Base-by-base conservation (phyloP, 2,888 invertebrate species). In the Acronicta psi region DNA sequence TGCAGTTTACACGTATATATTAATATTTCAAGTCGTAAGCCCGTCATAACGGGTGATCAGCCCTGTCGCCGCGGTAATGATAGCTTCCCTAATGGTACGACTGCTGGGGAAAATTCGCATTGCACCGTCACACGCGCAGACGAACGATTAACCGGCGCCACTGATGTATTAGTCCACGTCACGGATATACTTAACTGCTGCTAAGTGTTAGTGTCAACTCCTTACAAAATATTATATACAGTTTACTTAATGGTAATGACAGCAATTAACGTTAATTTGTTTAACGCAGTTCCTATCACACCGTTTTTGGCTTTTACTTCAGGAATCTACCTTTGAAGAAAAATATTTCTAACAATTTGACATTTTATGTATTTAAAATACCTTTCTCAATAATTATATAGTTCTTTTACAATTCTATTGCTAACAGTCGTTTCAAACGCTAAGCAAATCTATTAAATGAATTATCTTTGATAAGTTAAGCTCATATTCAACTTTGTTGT, bases 51-150 rank as follows among this genome's bases (percentile, higher is more conserved):
- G 71, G 78, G 81, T 80, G 86, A 86, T 85, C 89, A 88, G 84
- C 86, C 85, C 88, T 85, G 92, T 91, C 91, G 90, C 90, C 89
- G 79, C 73, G 80, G 81, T 91, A 93, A 93, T 92, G 91, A 92
- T 87, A 90, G 90, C 89, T 92, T 91, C 90, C 90, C 88, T 88
- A 88, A 90, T 88, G 86, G 84, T 81, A 74, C 78, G 79, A 83
- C 79, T 83, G 82, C 82, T 79, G 84, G 85, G 88, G 90, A 87
- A 92, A 93, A 92, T 91, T 88, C 87, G 82, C 91, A 85, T 80
- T 85, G 89, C 87, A 86, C 86, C 90, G 84, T 79, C 87, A 89
- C 88, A 86, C 87, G 86, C 90, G 86, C 89, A 90, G 90, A 89
- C 89, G 78, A 79, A 75, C 85, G 87, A 88, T 89, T 90, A 90